Base-by-base conservation (phyloP, 2,888 invertebrate genomes). In the Ctena decussata region DNA sequence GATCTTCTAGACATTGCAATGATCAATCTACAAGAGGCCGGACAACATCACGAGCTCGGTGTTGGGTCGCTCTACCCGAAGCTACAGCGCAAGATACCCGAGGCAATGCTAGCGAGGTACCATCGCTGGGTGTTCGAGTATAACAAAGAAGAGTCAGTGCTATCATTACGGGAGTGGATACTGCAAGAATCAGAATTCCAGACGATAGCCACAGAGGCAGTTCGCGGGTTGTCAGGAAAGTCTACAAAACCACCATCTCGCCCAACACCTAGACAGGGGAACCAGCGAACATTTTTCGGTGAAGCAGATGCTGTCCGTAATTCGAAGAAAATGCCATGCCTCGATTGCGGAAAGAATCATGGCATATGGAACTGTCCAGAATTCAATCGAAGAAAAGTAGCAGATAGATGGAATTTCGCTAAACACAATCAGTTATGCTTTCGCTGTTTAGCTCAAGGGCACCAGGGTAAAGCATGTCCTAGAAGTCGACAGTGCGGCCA, bases 41-140 rank as follows among this genome's bases (percentile, higher is more conserved):
- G n/a, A n/a, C n/a, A n/a, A n/a, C n/a, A n/a, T n/a, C 24, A 60
- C 18, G 70, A 75, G 21, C 39, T 76, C 37, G 3, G 49, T 11
- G 37, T 15, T 76, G 70, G 75, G 0, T 39, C 30, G 21, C 15
- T 81, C 41, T 41, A 41, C 41, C 1, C 24, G 1, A 39, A 70
- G 57, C 30, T 70, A 27, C 35, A 41, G 35, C 75, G 60, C 30
- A 83, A 78, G 24, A 27, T n/a, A n/a, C n/a, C n/a, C n/a, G n/a
- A n/a, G n/a, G n/a, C n/a, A n/a, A n/a, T n/a, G n/a, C n/a, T n/a
- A n/a, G n/a, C n/a, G n/a, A n/a, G n/a, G n/a, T n/a, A n/a, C n/a
- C n/a, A n/a, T n/a, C n/a, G n/a, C n/a, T 78, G 78, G 78, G 35
- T 83, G 18, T 78, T 32, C 69, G 78, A 74, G 69, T n/a, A 18